These are phyloP conservation scores for Smithornis capensis DNA, from an alignment of 2,113 vertebrate species.

Conservation along the genomic window DNA sequence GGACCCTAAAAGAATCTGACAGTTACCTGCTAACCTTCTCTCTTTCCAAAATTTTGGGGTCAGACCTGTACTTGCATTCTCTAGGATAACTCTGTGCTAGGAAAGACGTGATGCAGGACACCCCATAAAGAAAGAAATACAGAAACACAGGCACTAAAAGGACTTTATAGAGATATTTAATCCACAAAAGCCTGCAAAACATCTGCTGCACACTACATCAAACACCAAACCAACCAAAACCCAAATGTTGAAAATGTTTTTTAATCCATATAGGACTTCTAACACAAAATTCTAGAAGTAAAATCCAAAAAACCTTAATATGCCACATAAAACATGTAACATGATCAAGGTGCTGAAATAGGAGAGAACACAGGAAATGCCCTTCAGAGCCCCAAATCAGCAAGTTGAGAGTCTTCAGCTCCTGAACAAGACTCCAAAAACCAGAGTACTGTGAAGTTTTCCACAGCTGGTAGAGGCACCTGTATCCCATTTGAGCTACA, in stretches of 20 bases:
- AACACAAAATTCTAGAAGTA: not conserved
- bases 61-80: not conserved
- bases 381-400: not conserved
- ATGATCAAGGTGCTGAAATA: not conserved
- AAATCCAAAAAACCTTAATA: not conserved
- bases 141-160: not conserved
- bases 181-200: not conserved
- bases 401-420: not conserved
- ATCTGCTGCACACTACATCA: not conserved
- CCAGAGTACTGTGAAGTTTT: not conserved
- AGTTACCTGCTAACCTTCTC: not conserved
- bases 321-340: not conserved
- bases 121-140: not conserved
- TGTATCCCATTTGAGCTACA: not conserved
- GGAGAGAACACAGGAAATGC: not conserved
- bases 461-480: not conserved
- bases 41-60: not conserved
- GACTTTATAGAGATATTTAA: not conserved
- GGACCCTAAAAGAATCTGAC: not conserved
- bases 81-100: not conserved
- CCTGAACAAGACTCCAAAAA: not conserved
- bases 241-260: not conserved
- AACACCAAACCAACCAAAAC: not conserved
- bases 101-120: not conserved
- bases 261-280: not conserved